phyloP scores from a whole-genome alignment of 1,140 invertebrate species.

The Anastrepha ludens region DNA sequence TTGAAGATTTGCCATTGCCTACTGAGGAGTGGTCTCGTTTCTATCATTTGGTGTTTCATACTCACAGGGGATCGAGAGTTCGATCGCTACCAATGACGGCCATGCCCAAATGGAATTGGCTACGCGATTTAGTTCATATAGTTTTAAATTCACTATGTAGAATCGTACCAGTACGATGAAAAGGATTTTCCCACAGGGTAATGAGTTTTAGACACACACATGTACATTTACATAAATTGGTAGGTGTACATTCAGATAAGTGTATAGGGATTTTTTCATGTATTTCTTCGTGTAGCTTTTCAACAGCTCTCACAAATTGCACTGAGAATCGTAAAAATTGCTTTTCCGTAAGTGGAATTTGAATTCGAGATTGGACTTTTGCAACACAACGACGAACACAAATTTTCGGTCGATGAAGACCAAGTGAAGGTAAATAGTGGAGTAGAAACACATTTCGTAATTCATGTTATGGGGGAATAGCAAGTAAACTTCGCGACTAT shows the following conservation, averaged over 20 bases:
- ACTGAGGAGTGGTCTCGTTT: too few species aligned
- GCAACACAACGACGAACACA: background rate
- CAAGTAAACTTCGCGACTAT: conserved; percentile 1
- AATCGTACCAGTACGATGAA: too few species aligned
- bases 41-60: too few species aligned
- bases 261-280: background rate
- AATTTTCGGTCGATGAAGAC: background rate
- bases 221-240: background rate
- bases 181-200: too few species aligned
- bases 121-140: too few species aligned
- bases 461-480: background rate
- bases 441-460: background rate
- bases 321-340: conserved; percentile 30
- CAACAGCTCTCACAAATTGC: conserved; percentile 36
- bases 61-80: too few species aligned
- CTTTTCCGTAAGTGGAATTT: conserved; percentile 44
- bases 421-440: background rate
- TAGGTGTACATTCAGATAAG: background rate
- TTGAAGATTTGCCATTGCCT: too few species aligned
- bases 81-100: too few species aligned
- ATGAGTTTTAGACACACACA: background rate
- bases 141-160: too few species aligned
- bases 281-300: background rate
- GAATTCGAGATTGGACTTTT: conserved; percentile 1
- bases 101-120: too few species aligned